Percentiles rank a stretch among this genome's conserved stretches.
Evolutionary conservation across 2,888 invertebrate species (phyloP).

Genomic region (Cremastobaeus sp.): DNA sequence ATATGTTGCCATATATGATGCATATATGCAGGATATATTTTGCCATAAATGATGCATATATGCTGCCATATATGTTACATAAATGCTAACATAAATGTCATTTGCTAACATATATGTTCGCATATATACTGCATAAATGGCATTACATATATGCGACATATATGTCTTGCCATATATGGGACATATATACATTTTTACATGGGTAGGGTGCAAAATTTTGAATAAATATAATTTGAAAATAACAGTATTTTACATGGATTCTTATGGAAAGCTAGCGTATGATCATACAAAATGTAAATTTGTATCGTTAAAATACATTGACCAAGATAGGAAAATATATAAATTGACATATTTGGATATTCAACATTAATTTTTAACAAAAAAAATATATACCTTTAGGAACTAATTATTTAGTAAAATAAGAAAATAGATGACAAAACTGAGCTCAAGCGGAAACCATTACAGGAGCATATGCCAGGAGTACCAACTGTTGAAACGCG

Average conservation of each 20-base stretch:
- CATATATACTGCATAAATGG: too few species aligned
- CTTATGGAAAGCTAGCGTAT: not conserved
- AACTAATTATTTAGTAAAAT: not conserved
- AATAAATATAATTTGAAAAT: not conserved
- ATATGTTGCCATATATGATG: too few species aligned
- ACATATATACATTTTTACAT: too few species aligned
- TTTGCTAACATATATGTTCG: too few species aligned
- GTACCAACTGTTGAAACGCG: not conserved
- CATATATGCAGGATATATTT: too few species aligned
- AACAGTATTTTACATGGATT: not conserved
- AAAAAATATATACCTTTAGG: not conserved
- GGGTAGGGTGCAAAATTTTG: not conserved
- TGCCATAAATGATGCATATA: too few species aligned
- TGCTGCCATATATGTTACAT: too few species aligned
- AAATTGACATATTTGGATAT: not conserved
- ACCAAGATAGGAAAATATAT: not conserved
- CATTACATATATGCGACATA: too few species aligned
- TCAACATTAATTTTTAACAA: not conserved
- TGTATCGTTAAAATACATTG: not conserved
- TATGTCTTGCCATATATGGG: too few species aligned
- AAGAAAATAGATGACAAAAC: not conserved
- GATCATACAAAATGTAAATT: not conserved
- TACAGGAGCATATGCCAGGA: not conserved
- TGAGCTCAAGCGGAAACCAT: not conserved
- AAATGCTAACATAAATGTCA: too few species aligned